These are phyloP conservation scores for Capitulum mitella DNA, from an alignment of 2,888 invertebrate species.

Conservation along the genomic window DNA sequence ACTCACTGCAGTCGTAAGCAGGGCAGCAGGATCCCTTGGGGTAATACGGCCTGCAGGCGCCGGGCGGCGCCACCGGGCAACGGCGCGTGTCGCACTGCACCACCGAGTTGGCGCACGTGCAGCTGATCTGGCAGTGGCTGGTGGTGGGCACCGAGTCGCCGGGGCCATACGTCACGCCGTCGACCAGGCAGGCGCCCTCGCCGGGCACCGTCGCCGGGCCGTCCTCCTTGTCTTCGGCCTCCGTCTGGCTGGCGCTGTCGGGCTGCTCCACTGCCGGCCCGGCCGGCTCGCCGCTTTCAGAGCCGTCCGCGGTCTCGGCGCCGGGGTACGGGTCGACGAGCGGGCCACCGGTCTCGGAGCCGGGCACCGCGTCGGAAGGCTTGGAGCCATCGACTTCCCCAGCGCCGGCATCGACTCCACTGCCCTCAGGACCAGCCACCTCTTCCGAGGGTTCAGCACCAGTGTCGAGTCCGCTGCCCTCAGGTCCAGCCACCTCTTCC, in stretches of 20 bases:
- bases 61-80: slow-evolving; percentile 31
- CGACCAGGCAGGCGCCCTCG: slow-evolving; percentile 32
- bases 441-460: too few species aligned
- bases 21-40: slow-evolving; percentile 31
- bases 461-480: too few species aligned
- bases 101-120: slow-evolving; percentile 32
- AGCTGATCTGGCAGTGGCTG: slow-evolving; percentile 31
- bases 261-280: background rate
- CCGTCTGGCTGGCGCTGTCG: background rate
- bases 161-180: slow-evolving; percentile 30
- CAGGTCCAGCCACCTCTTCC: background rate
- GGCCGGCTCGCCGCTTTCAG: too few species aligned
- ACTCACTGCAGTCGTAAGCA: slow-evolving; percentile 34
- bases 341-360: background rate
- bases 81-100: slow-evolving; percentile 29
- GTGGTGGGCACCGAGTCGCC: slow-evolving; percentile 30
- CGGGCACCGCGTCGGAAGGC: background rate
- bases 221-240: background rate
- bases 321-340: too few species aligned
- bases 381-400: background rate
- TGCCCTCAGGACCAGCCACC: background rate
- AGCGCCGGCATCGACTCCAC: too few species aligned
- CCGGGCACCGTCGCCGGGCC: slow-evolving; percentile 27
- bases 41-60: slow-evolving; percentile 29
- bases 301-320: too few species aligned